Evolutionary conservation across 2,888 invertebrate species (phyloP), one percentile per base, ranked within the genome.

Genomic region (Chloroclysta siterata): DNA sequence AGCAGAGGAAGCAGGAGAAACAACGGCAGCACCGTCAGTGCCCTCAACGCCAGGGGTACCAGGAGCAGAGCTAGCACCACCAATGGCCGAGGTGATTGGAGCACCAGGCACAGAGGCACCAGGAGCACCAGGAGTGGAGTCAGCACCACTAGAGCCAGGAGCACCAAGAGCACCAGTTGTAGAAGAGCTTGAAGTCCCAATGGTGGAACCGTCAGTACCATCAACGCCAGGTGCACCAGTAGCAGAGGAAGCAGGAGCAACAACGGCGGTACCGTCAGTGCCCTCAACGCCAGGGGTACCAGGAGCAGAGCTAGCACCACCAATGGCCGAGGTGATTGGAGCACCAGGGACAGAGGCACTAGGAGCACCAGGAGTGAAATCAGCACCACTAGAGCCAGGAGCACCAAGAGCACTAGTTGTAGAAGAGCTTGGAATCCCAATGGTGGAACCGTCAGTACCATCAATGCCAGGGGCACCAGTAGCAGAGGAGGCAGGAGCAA

Each of bases 1-100:
- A 28, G 54, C 44, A 8, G 33, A 52, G 42, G 28, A 53, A 6
- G 63, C 65, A 57, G 68, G 28, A 8, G 47, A 11, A 0, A 5
- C 65, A 29, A n/a, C n/a, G n/a, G 52, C 0, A 0, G 13, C 61
- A 52, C 13, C 6, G 33, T n/a, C 42, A 14, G 41, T 29, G 1
- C 41, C 1, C 11, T 29, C 52, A 29, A 0, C 36, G 2, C 17
- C 36, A 36, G 50, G 7, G 14, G 50, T n/a, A 14, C 57, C 51
- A 47, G 61, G 5, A n/a, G n/a, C 44, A 28, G 44, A 14, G 14
- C 29, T 54, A 55, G 61, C 0, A 5, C 33, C 33, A 42, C 2
- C 52, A 52, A 51, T 11, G 5, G 60, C 36, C 8, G 56, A 47
- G n/a, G n/a, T n/a, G n/a, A n/a, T n/a, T n/a, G n/a, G n/a, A n/a